phyloP scores from a whole-genome alignment of 2,797 vertebrate species.

The Todus mexicanus region DNA sequence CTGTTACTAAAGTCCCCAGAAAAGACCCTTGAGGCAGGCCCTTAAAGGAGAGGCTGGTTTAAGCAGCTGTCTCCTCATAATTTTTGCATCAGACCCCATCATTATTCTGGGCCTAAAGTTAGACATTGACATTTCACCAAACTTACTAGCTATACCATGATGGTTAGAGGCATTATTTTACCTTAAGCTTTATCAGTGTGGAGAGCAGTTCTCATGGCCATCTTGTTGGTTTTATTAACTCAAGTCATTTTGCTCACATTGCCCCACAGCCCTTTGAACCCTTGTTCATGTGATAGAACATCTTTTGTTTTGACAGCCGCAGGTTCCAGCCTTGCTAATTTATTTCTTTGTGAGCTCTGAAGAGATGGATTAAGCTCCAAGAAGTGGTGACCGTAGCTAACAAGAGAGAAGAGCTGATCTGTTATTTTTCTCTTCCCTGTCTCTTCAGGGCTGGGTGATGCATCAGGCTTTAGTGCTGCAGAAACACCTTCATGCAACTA shows the following conservation, averaged over 20 bases:
- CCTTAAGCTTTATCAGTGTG: not conserved
- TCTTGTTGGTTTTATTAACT: not conserved
- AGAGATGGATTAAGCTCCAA: not conserved
- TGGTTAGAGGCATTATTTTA: not conserved
- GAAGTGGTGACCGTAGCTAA: not conserved
- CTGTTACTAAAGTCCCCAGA: not conserved
- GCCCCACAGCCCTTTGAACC: not conserved
- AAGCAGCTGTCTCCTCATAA: not conserved
- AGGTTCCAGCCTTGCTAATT: not conserved
- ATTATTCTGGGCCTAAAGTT: not conserved
- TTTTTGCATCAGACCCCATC: not conserved
- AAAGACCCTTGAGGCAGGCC: not conserved
- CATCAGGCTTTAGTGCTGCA: not conserved
- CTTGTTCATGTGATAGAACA: not conserved
- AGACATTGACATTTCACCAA: not conserved
- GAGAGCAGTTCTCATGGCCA: accelerated
- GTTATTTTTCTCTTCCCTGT: not conserved
- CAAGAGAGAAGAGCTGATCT: not conserved
- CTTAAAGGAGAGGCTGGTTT: not conserved
- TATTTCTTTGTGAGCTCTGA: not conserved
- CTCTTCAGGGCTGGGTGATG: not conserved
- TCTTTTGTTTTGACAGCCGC: not conserved
- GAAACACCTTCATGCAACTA: not conserved
- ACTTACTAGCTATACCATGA: not conserved
- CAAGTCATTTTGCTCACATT: not conserved